Conservation (phyloP, 2,888 invertebrate genomes). For the Ichneumoninae sp. region DNA sequence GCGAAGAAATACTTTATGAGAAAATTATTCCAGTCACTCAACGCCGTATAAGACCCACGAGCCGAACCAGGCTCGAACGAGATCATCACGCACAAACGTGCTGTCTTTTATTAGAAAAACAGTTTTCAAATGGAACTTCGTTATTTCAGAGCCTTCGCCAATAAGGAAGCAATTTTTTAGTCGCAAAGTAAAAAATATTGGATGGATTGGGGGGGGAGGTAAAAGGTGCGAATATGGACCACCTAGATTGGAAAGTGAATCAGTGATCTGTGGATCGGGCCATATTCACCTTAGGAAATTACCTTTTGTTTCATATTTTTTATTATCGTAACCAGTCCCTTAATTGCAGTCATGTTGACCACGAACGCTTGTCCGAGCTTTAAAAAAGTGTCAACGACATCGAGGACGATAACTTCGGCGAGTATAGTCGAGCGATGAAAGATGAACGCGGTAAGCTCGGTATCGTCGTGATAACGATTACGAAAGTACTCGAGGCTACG, state of each 20-base stretch:
- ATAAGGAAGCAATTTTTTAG: conserved; percentile 1
- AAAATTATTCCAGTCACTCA: conserved; percentile 57
- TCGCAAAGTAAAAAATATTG: background rate
- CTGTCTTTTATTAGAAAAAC: conserved; percentile 29
- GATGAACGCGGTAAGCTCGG: conserved; percentile 2
- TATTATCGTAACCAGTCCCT: background rate
- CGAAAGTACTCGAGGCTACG: conserved; percentile 1
- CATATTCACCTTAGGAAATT: background rate
- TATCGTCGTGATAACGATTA: conserved; percentile 46
- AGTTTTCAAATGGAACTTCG: conserved; percentile 18
- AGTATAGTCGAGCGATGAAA: conserved; percentile 30
- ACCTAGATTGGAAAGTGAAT: background rate
- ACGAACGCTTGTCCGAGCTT: background rate
- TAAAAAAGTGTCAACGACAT: background rate
- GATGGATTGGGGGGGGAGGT: background rate
- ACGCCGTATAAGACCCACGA: conserved; percentile 51
- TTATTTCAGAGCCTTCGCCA: background rate
- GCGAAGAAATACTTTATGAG: conserved; percentile 20
- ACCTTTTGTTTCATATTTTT: background rate
- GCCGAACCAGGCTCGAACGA: conserved; percentile 27
- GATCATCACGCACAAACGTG: conserved; percentile 39
- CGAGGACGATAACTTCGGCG: conserved; percentile 6
- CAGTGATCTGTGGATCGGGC: background rate
- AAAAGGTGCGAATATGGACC: too few relatives aligned
- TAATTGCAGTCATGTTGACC: conserved; percentile 16